Conservation (phyloP, 1,140 invertebrate species). For the Amphibalanus amphitrite region DNA sequence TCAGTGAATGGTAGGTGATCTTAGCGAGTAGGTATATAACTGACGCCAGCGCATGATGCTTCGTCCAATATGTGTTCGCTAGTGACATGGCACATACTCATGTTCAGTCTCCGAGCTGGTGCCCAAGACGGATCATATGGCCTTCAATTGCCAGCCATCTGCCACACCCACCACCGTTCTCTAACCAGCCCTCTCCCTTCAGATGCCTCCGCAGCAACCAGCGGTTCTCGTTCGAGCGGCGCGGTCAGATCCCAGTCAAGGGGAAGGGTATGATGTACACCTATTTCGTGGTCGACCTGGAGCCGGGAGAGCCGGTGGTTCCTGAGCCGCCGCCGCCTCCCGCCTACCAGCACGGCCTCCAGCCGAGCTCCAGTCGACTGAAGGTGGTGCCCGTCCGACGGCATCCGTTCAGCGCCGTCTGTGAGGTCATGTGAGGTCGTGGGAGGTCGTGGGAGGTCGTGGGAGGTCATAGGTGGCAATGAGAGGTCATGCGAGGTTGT, state of each 20-base stretch:
- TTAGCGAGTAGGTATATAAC: too few relatives aligned
- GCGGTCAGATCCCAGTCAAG: constrained; percentile 65
- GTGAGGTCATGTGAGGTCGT: too few relatives aligned
- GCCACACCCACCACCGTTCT: not conserved
- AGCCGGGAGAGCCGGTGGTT: constrained; percentile 27
- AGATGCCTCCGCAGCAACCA: not conserved
- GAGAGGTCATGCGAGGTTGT: too few relatives aligned
- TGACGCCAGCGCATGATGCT: too few relatives aligned
- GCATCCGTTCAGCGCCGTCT: too few relatives aligned
- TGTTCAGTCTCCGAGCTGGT: not conserved
- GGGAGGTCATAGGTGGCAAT: too few relatives aligned
- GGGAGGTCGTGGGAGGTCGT: too few relatives aligned
- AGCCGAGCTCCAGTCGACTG: too few relatives aligned
- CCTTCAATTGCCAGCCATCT: not conserved
- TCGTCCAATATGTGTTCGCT: too few relatives aligned
- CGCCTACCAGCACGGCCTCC: too few relatives aligned
- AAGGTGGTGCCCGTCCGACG: too few relatives aligned
- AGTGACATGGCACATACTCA: not conserved
- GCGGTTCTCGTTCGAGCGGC: constrained; percentile 35
- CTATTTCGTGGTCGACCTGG: constrained; percentile 56
- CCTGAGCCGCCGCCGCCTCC: constrained; percentile 21
- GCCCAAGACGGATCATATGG: not conserved
- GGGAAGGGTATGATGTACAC: constrained; percentile 59
- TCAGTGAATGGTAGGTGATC: too few relatives aligned
- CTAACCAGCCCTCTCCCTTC: not conserved